A percentile compares a stretch with the other conserved stretches of the same genome.
Conservation (phyloP, 2,797 vertebrate species). For the Lagocephalus sceleratus region DNA sequence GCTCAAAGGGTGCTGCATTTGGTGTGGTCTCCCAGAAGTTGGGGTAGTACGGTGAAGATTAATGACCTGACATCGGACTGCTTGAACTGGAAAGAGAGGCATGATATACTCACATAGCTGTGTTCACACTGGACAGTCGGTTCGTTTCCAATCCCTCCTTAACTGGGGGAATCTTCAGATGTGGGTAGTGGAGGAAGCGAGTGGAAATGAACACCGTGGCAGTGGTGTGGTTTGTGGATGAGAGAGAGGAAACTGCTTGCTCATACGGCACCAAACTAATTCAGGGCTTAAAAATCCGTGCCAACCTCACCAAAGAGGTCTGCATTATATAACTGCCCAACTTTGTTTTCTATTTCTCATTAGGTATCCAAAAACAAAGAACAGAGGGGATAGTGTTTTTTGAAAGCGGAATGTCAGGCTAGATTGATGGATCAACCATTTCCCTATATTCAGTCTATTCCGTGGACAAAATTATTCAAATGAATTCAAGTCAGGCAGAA, state of each 20-base stretch:
- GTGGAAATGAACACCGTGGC: slow-evolving; percentile 62
- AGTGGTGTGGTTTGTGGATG: slow-evolving; percentile 54
- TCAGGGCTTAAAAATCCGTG: slow-evolving; percentile 48
- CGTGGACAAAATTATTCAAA: slow-evolving; percentile 72
- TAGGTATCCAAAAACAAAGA: slow-evolving; percentile 54
- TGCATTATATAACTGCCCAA: slow-evolving; percentile 47
- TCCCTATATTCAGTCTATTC: slow-evolving; percentile 55
- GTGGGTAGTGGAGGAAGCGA: slow-evolving; percentile 61
- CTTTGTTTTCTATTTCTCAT: slow-evolving; percentile 47
- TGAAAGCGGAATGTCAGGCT: slow-evolving; percentile 43
- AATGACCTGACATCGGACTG: slow-evolving; percentile 58
- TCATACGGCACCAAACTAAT: slow-evolving; percentile 51
- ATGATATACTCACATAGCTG: slow-evolving; percentile 41
- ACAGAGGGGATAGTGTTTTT: slow-evolving; percentile 37
- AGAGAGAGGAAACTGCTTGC: slow-evolving; percentile 64
- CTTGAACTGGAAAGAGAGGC: slow-evolving; percentile 65
- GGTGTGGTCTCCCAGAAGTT: slow-evolving; percentile 59
- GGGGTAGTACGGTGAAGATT: slow-evolving; percentile 66
- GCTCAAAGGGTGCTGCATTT: slow-evolving; percentile 43
- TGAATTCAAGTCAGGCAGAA: slow-evolving; percentile 59
- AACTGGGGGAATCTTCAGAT: slow-evolving; percentile 59
- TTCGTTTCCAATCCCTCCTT: slow-evolving; percentile 60
- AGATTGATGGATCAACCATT: slow-evolving; percentile 67
- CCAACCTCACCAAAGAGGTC: slow-evolving; percentile 43
- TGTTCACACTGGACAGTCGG: slow-evolving; percentile 51